A percentile compares a stretch with the other conserved stretches of the same genome.
Conservation (phyloP, 2,888 invertebrate species). For the Cephus pulcher region DNA sequence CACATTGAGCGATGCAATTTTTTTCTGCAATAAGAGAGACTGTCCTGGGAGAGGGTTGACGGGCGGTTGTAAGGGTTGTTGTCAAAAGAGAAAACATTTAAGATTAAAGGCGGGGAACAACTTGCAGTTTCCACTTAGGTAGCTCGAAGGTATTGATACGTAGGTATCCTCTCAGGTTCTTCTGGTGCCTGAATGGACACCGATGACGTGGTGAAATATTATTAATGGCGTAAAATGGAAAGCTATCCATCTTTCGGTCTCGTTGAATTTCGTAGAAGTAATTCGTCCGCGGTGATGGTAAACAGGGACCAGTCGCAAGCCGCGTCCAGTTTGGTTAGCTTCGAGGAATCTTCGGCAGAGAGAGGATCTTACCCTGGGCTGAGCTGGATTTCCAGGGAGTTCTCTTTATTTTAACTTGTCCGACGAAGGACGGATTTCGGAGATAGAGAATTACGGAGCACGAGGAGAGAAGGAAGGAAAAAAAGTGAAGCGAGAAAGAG, state of each 20-base stretch:
- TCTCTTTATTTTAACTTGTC: background rate
- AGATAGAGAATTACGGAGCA: background rate
- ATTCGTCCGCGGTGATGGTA: background rate
- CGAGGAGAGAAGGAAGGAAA: background rate
- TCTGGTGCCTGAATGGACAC: background rate
- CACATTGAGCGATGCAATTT: background rate
- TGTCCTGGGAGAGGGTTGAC: background rate
- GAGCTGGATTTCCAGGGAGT: background rate
- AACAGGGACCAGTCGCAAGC: background rate
- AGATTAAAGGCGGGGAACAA: background rate
- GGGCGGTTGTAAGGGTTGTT: background rate
- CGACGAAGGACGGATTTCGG: background rate
- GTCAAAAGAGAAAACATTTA: background rate
- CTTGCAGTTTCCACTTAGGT: background rate
- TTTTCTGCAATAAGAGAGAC: background rate
- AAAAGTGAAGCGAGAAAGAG: conserved; percentile 16
- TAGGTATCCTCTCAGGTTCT: background rate
- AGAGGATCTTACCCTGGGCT: background rate
- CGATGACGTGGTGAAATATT: background rate
- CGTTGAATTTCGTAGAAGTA: background rate
- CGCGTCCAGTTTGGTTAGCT: background rate
- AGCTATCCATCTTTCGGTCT: background rate
- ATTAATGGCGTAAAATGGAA: background rate
- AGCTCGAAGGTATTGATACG: background rate
- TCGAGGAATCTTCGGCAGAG: background rate